phyloP scores from a whole-genome alignment of 2,797 vertebrate species.

The Hippocampus kuda region DNA sequence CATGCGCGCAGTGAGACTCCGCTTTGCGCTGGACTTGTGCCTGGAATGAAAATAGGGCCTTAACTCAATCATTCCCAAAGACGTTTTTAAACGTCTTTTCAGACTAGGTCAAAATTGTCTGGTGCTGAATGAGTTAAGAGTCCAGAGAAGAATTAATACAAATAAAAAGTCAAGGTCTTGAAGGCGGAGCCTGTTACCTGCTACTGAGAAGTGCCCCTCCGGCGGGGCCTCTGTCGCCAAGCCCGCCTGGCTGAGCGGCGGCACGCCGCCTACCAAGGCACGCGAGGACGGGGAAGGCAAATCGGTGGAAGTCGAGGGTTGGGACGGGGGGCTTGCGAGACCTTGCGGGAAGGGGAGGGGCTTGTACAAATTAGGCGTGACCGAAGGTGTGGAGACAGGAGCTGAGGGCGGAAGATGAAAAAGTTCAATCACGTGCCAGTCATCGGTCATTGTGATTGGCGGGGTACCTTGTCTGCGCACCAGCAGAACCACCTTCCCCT shows the following conservation, averaged over 20 bases:
- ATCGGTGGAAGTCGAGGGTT: constrained; percentile 27
- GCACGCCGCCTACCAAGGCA: constrained; percentile 42
- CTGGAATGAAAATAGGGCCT: too few species aligned
- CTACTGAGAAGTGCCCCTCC: constrained; percentile 23
- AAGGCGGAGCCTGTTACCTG: background rate
- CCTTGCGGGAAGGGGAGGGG: constrained; percentile 38
- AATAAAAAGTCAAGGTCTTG: background rate
- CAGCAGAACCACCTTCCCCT: constrained; percentile 72
- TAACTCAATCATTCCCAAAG: too few species aligned
- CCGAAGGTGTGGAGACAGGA: constrained; percentile 33
- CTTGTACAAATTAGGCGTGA: constrained; percentile 63
- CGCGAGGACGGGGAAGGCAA: constrained; percentile 44
- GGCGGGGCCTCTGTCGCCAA: constrained; percentile 35
- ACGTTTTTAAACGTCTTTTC: too few species aligned
- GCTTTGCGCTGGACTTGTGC: too few species aligned
- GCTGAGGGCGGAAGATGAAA: constrained; percentile 32
- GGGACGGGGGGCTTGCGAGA: constrained; percentile 27
- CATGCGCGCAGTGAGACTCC: too few species aligned
- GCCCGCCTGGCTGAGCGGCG: constrained; percentile 51
- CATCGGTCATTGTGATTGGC: background rate
- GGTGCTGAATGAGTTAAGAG: too few species aligned
- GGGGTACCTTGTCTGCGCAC: constrained; percentile 64
- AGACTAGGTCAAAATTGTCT: too few species aligned
- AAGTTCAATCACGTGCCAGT: background rate
- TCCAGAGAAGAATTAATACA: too few species aligned